These are phyloP conservation scores for Paradoxurus hermaphroditus DNA, from an alignment of 2,113 vertebrate species.

Conservation along the genomic window DNA sequence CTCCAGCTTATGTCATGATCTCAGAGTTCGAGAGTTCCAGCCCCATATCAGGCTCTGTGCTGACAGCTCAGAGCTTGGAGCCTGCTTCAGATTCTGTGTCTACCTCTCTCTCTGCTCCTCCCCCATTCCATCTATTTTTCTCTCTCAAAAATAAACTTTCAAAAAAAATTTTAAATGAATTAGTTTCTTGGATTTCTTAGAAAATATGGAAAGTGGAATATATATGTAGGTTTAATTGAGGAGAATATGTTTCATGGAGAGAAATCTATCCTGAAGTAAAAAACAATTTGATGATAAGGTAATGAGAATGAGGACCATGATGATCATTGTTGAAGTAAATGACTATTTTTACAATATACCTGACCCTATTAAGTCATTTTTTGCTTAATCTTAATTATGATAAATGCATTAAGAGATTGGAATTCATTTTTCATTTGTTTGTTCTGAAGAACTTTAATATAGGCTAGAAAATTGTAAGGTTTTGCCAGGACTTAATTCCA, in stretches of 20 bases:
- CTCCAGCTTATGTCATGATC: no score
- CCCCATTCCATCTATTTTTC: no score
- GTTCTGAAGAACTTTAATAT: not conserved
- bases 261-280: not conserved
- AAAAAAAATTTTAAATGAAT: not conserved
- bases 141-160: no score
- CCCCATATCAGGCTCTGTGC: no score
- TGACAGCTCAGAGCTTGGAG: no score
- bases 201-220: not conserved
- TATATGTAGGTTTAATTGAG: accelerated
- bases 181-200: not conserved
- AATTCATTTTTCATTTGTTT: not conserved
- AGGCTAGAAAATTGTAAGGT: not conserved
- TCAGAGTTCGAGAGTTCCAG: no score
- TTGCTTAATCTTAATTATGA: not conserved
- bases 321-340: not conserved
- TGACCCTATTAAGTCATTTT: not conserved
- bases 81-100: no score
- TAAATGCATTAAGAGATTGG: not conserved
- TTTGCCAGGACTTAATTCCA: not conserved
- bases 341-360: not conserved
- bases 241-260: not conserved
- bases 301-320: not conserved
- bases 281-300: not conserved
- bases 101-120: no score